Percentiles rank a stretch among this genome's conserved stretches.
These are phyloP conservation scores for Drosophila baimaii DNA, from an alignment of 1,140 invertebrate species.

Conservation along the genomic window DNA sequence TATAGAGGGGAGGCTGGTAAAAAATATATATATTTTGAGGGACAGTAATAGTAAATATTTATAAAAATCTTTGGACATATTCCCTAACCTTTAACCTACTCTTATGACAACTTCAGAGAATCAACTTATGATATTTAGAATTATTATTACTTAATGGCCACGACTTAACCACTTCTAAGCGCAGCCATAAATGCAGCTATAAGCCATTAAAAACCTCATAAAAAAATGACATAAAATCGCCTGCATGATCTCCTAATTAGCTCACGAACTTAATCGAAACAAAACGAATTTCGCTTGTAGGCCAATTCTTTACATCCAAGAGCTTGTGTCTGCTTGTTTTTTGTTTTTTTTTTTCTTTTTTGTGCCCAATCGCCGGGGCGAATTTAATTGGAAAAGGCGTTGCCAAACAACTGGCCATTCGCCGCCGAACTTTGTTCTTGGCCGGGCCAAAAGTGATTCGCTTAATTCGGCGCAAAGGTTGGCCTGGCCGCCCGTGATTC, in stretches of 20 bases:
- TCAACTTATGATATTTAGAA: too few relatives aligned
- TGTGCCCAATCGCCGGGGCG: slow-evolving; percentile 51
- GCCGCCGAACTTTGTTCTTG: slow-evolving; percentile 31
- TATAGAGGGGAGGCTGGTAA: too few relatives aligned
- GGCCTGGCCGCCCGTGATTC: slow-evolving; percentile 6
- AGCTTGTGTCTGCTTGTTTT: too few relatives aligned
- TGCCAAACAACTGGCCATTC: slow-evolving; percentile 38
- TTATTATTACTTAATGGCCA: background rate
- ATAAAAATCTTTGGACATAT: too few relatives aligned
- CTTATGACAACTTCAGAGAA: too few relatives aligned
- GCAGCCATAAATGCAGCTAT: background rate
- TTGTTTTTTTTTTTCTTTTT: slow-evolving; percentile 17
- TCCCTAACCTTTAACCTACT: too few relatives aligned
- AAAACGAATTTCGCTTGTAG: slow-evolving; percentile 17
- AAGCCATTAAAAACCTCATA: background rate
- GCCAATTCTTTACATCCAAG: slow-evolving; percentile 38
- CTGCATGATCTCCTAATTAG: slow-evolving; percentile 5
- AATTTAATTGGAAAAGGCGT: slow-evolving; percentile 67
- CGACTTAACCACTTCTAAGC: background rate
- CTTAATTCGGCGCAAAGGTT: slow-evolving; percentile 25
- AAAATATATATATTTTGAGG: too few relatives aligned
- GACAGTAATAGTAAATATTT: too few relatives aligned
- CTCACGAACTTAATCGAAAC: slow-evolving; percentile 7
- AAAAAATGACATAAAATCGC: background rate
- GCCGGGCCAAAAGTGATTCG: slow-evolving; percentile 22